phyloP scores from a whole-genome alignment of 2,888 invertebrate genomes.

The Rhingia campestris region DNA sequence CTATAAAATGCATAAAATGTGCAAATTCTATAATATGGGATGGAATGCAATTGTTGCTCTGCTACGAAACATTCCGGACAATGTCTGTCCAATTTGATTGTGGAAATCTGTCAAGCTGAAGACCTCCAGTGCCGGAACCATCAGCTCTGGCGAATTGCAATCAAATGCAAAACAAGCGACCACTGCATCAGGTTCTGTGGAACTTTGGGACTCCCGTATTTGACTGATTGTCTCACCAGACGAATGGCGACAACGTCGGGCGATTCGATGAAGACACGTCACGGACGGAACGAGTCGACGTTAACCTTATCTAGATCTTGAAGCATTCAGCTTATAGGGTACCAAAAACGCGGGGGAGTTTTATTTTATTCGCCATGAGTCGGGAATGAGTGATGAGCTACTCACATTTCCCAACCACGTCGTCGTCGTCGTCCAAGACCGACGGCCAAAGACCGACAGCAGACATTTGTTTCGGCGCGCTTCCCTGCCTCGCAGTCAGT shows the following conservation, averaged over 20 bases:
- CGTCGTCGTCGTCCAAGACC: not conserved
- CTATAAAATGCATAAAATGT: slow-evolving; percentile 41
- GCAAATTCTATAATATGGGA: not conserved
- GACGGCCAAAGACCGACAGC: slow-evolving; percentile 34
- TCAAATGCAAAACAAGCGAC: slow-evolving; percentile 58
- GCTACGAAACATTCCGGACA: slow-evolving; percentile 29
- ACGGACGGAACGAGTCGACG: slow-evolving; percentile 16
- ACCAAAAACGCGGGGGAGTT: slow-evolving; percentile 63
- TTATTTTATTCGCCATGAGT: not conserved
- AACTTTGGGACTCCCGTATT: slow-evolving; percentile 17
- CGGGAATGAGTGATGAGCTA: slow-evolving; percentile 69
- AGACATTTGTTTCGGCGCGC: slow-evolving; percentile 67
- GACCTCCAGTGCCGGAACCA: slow-evolving; percentile 61
- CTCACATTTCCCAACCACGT: slow-evolving; percentile 37
- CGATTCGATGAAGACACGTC: slow-evolving; percentile 64
- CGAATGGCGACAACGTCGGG: not conserved
- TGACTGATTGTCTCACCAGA: slow-evolving; percentile 34
- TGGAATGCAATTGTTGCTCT: slow-evolving; percentile 14
- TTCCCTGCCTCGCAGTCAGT: slow-evolving; percentile 16
- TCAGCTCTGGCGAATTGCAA: slow-evolving; percentile 66
- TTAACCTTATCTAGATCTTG: slow-evolving; percentile 62
- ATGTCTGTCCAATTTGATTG: slow-evolving; percentile 19
- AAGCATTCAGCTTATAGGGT: slow-evolving; percentile 30
- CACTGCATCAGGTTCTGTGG: not conserved
- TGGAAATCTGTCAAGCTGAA: slow-evolving; percentile 57